Percentiles rank a stretch among this genome's conserved stretches.
Conservation (phyloP, 2,888 invertebrate genomes). For the Alentia gelatinosa region DNA sequence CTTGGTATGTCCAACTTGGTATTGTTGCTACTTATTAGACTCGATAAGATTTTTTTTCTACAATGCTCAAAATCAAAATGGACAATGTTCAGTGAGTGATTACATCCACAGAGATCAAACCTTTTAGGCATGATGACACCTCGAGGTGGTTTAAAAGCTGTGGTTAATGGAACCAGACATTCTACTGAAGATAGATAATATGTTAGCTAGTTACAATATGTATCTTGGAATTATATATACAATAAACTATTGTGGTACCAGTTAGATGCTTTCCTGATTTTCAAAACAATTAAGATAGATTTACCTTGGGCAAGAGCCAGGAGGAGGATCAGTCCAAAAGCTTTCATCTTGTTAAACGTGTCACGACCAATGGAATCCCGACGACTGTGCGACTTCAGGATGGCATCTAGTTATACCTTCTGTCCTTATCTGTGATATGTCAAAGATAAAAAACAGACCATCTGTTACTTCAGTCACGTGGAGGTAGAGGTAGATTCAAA, state of each 20-base stretch:
- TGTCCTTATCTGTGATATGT: no score
- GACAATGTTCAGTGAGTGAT: neutral
- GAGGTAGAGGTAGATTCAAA: no score
- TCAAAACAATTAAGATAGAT: neutral
- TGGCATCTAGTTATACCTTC: no score
- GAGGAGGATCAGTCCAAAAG: neutral
- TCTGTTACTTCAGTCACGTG: no score
- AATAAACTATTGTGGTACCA: neutral
- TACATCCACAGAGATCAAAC: neutral
- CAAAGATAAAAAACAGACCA: no score
- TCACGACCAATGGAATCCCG: no score
- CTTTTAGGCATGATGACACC: neutral
- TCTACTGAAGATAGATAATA: neutral
- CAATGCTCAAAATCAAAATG: neutral
- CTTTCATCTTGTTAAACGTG: neutral
- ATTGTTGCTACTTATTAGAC: no score
- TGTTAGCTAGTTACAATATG: neutral
- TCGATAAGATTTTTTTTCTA: neutral
- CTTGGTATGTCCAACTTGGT: no score
- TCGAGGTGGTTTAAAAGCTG: neutral
- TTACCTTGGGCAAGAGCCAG: conserved; percentile 13
- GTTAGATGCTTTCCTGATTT: neutral
- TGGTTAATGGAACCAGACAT: neutral
- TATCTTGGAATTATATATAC: neutral
- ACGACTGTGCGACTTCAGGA: no score